These are phyloP conservation scores for Theodoxus fluviatilis DNA, from an alignment of 2,888 invertebrate genomes.

Conservation along the genomic window DNA sequence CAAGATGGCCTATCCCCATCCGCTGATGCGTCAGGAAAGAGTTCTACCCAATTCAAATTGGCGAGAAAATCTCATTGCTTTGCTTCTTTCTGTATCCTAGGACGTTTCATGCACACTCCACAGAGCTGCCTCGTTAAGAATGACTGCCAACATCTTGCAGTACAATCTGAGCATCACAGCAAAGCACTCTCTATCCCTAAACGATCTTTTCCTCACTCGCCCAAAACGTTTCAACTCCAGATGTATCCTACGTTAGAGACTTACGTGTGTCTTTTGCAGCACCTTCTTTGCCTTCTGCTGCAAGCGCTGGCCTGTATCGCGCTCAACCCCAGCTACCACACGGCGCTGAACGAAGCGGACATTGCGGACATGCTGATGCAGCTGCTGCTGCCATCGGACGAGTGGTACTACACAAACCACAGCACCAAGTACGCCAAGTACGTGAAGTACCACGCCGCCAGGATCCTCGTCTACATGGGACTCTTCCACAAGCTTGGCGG, in stretches of 20 bases:
- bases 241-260: neutral
- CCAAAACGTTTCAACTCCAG: too few relatives aligned
- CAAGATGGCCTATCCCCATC: too few relatives aligned
- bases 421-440: constrained; percentile 73
- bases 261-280: constrained; percentile 65
- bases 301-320: constrained; percentile 72
- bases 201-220: too few relatives aligned
- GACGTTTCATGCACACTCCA: too few relatives aligned
- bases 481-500: constrained; percentile 72
- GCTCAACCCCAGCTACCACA: constrained; percentile 70
- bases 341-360: constrained; percentile 70
- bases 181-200: too few relatives aligned
- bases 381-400: constrained; percentile 73
- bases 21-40: too few relatives aligned
- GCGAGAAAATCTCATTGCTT: neutral
- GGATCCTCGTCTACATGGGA: constrained; percentile 73
- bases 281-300: constrained; percentile 72
- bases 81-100: neutral
- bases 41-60: too few relatives aligned
- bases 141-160: too few relatives aligned
- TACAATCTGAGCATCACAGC: too few relatives aligned
- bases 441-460: constrained; percentile 74
- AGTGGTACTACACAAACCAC: constrained; percentile 76
- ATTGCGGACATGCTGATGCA: constrained; percentile 73
- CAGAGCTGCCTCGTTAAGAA: too few relatives aligned